Percentiles rank a stretch among this genome's conserved stretches.
phyloP scores from a whole-genome alignment of 2,113 vertebrate genomes.

The Acrocephalus arundinaceus region DNA sequence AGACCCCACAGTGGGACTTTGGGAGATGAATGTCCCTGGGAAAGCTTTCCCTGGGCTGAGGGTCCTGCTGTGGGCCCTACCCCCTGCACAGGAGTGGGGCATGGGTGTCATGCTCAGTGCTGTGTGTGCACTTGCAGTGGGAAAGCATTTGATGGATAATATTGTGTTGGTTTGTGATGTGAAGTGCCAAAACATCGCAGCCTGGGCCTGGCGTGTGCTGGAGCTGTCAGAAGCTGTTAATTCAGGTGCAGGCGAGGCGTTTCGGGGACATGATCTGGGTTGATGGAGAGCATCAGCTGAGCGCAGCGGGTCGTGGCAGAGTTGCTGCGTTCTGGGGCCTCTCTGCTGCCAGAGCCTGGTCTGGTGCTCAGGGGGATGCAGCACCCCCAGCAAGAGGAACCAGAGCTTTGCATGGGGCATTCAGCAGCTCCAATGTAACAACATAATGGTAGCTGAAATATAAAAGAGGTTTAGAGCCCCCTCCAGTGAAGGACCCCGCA shows the following conservation, averaged over 20 bases:
- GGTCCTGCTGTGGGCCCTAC: neutral
- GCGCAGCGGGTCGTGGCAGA: accelerated
- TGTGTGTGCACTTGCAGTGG: accelerated
- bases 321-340: neutral
- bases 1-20: neutral
- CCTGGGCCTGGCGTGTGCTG: neutral
- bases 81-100: accelerated
- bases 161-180: neutral
- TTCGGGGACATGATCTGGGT: neutral
- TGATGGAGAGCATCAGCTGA: neutral
- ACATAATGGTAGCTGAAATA: neutral
- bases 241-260: neutral
- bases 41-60: neutral
- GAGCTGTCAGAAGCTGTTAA: constrained; percentile 18
- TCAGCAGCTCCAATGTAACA: neutral
- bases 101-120: accelerated
- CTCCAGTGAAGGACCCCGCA: neutral
- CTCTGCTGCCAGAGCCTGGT: neutral
- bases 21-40: neutral
- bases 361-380: accelerated
- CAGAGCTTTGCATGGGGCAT: accelerated
- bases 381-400: neutral
- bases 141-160: neutral
- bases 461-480: neutral
- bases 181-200: neutral